Conservation (phyloP, 2,797 vertebrate species). For the Macroramphosus scolopax region DNA sequence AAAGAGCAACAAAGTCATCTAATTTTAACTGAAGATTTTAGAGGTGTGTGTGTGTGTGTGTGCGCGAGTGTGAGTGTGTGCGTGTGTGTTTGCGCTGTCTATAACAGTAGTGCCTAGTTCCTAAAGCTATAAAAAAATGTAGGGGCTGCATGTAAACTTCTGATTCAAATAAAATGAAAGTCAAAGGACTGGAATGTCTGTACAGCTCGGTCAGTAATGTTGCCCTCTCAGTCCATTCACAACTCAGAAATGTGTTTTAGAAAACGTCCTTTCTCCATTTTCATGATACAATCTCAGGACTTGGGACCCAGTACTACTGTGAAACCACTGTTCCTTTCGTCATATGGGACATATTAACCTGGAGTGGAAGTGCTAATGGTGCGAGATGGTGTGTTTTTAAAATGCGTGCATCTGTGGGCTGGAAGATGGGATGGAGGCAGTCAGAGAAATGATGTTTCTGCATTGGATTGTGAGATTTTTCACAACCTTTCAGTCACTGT, state of each 20-base stretch:
- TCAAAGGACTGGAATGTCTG: slow-evolving; percentile 7
- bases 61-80: neutral
- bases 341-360: neutral
- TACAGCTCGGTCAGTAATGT: neutral
- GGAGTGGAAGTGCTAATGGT: slow-evolving; percentile 1
- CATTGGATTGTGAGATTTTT: slow-evolving; percentile 14
- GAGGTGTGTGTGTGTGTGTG: slow-evolving; percentile 1
- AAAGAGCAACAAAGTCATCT: slow-evolving; percentile 28
- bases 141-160: slow-evolving; percentile 30
- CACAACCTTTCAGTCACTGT: slow-evolving; percentile 21
- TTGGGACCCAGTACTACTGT: slow-evolving; percentile 8
- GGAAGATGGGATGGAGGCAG: too few relatives aligned
- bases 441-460: too few relatives aligned
- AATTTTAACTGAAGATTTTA: slow-evolving; percentile 33
- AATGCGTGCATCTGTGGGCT: too few relatives aligned
- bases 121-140: slow-evolving; percentile 40
- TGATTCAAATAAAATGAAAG: too few relatives aligned
- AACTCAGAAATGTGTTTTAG: neutral
- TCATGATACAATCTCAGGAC: slow-evolving; percentile 17
- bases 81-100: neutral
- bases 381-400: neutral
- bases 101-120: slow-evolving; percentile 54
- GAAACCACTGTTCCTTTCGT: neutral
- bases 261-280: slow-evolving; percentile 3
- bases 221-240: neutral